Evolutionary conservation across 2,113 vertebrate genomes (phyloP), one percentile per base, ranked within the genome.

Genomic region (Argyrosomus japonicus): DNA sequence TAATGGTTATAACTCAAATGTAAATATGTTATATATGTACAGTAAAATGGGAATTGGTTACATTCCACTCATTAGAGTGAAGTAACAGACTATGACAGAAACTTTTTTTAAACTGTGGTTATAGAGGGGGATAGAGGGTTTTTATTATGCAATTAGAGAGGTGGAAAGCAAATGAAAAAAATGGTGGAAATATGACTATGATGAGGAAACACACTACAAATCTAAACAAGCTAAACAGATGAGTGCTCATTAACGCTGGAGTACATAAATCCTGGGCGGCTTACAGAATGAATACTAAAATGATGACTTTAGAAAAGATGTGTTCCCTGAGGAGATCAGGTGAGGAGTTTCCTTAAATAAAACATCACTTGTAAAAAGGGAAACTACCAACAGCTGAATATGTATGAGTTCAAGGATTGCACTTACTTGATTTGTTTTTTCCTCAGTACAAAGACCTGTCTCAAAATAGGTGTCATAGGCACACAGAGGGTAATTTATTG

Each of bases 401-500:
- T 53, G 36, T 62, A 36, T 2, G 6, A 43, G 10, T 43, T 54
- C 29, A 61, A 71, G 23, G 45, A 53, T 18, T 25, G 65, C 64
- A 77, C 53, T 75, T 68, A 25, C 17, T n/a, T 27, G 1, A 29
- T 48, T 47, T 40, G 36, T 85, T 75, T 57, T 75, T 69, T 50
- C 19, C 58, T 53, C 29, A 17, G 32, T 60, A 43, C 32, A 68
- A 82, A 23, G 62, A 40, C 60, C 63, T 32, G 40, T 77, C 54
- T 84, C 51, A n/a, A 79, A 71, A 11, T 48, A 50, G 15, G 50
- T 62, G 29, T 65, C 25, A 71, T 36, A 74, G 71, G 51, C 48
- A 79, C 15, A 15, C 14, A 86, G 53, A 80, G 50, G 3, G 67
- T 90, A 69, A 92, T 88, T 85, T 90, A 89, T 89, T 88, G 77